Percentiles rank a stretch among this genome's conserved stretches.
phyloP scores from a whole-genome alignment of 1,140 invertebrate species.

The Cydia fagiglandana region DNA sequence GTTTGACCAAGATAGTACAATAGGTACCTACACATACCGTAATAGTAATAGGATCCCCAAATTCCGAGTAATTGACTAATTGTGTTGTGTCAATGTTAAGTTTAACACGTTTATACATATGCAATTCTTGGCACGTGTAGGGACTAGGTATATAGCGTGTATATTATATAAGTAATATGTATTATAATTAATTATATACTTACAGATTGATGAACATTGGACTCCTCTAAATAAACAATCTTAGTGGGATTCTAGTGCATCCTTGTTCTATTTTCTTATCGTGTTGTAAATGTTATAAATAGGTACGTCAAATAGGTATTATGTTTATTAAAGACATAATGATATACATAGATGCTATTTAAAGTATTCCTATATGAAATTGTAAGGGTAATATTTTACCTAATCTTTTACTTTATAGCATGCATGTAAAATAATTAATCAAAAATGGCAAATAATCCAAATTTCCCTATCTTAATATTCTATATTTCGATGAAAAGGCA shows the following conservation, averaged over 20 bases:
- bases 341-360: no score
- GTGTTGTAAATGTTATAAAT: neutral
- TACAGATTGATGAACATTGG: constrained; percentile 12
- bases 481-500: no score
- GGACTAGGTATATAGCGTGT: neutral
- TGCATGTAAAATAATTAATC: no score
- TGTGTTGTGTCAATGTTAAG: neutral
- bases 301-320: neutral
- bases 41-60: neutral
- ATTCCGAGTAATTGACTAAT: neutral
- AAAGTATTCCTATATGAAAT: no score
- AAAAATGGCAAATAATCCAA: no score
- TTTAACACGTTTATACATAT: neutral
- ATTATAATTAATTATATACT: neutral
- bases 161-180: no score
- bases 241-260: constrained; percentile 10
- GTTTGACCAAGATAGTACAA: no score
- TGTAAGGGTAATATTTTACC: no score
- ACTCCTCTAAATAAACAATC: neutral
- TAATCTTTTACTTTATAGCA: no score
- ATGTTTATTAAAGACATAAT: neutral
- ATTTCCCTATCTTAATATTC: no score
- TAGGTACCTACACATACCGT: neutral
- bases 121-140: neutral
- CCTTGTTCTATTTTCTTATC: constrained; percentile 31